Evolutionary conservation across 2,113 vertebrate species (phyloP).

Genomic region (Cochlearius cochlearius): DNA sequence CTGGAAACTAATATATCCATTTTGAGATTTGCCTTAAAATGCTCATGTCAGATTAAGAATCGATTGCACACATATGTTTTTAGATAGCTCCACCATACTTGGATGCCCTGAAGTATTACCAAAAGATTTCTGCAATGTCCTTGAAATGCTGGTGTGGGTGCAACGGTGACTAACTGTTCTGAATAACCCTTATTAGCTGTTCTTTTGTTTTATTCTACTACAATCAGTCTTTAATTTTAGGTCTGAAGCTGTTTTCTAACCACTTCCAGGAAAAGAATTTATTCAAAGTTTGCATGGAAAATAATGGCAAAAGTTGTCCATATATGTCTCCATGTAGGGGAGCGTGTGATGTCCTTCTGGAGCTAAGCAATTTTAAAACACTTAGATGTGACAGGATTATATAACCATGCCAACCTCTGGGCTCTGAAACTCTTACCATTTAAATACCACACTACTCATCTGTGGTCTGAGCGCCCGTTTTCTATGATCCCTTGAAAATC

Average conservation of each 20-base stretch:
- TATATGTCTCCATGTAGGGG: background rate
- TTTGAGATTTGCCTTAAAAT: background rate
- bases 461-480: background rate
- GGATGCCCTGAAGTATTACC: background rate
- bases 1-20: background rate
- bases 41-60: background rate
- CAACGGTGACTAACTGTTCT: conserved; percentile 24
- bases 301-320: background rate
- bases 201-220: background rate
- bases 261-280: background rate
- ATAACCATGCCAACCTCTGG: background rate
- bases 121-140: background rate
- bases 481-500: background rate
- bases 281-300: background rate
- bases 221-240: conserved; percentile 18
- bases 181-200: conserved; percentile 27
- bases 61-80: background rate
- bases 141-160: background rate
- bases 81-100: fast-evolving
- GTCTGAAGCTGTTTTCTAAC: background rate
- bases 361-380: background rate
- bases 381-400: background rate
- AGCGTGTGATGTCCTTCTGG: background rate
- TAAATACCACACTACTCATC: background rate
- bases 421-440: background rate